Evolutionary conservation across 2,113 vertebrate species (phyloP), one percentile per base, ranked within the genome.

Genomic region (Callithrix jacchus): DNA sequence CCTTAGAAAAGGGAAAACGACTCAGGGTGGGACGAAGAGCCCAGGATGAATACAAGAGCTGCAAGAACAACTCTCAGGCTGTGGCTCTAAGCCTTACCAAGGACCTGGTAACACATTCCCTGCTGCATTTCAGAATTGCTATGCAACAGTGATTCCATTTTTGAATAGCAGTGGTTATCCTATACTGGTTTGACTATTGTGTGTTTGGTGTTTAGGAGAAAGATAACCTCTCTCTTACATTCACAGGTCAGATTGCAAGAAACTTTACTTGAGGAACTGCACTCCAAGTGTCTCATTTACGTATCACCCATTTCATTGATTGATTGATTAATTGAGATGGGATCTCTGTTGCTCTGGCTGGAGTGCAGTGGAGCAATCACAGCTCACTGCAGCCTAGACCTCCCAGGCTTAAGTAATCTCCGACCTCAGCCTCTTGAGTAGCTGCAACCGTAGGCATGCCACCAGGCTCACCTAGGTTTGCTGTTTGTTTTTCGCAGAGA

Each of bases 161-260:
- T 58, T 45, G 25, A 81, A 35, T 25, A 32, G 35, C 2, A 54
- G 6, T 10, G 3, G 6, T 35, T 61, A 58, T 23, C 6, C 40
- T 64, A 2, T n/a, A n/a, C 76, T 56, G 73, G 9, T 66, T 40
- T 80, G 42, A 40, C 2, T 64, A 14, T 3, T 83, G 0, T 12
- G 8, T 18, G 11, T 52, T 80, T 73, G 11, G 54, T 71, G 6
- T 45, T 71, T 61, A 3, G 35, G 37, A 7, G 47, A 82, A 37
- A 80, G 6, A 45, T 35, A 87, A 30, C 5, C 25, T 73, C 66
- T 54, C 66, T 89, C 14, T 84, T 45, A 18, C 3, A 0, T 35
- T 88, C 37, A 70, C 9, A 91, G 49, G 17, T 93, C 85, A 85
- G 21, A 73, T 0, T 52, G n/a, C 73, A 30, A 74, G 93, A 54